These are phyloP conservation scores for Petrocephalus schoutedeni DNA, from an alignment of 2,797 vertebrate genomes.

Conservation along the genomic window DNA sequence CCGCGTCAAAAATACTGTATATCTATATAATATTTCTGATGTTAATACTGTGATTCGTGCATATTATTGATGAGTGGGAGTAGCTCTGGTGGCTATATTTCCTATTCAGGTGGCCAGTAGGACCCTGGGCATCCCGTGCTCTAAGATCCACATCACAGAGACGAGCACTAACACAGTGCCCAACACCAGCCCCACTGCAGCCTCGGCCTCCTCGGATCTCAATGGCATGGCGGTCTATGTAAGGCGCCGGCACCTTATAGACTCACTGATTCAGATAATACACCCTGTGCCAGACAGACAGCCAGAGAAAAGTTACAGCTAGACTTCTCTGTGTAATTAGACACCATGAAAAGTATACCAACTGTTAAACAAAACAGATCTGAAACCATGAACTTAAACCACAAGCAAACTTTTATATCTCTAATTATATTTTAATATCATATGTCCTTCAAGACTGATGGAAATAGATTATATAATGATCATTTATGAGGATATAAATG, in stretches of 20 bases:
- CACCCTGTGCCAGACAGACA: not conserved
- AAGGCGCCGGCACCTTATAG: constrained; percentile 34
- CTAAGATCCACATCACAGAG: constrained; percentile 85
- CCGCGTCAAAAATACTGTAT: not conserved
- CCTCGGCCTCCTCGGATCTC: constrained; percentile 82
- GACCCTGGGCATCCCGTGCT: constrained; percentile 69
- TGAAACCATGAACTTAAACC: not conserved
- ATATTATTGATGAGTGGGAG: not conserved
- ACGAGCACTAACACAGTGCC: constrained; percentile 89
- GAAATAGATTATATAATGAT: not conserved
- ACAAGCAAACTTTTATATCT: not conserved
- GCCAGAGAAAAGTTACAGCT: not conserved
- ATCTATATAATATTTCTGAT: not conserved
- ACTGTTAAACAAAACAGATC: not conserved
- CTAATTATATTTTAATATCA: not conserved
- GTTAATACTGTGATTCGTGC: not conserved
- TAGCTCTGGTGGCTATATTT: not conserved
- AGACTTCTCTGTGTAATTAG: not conserved
- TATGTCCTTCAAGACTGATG: not conserved
- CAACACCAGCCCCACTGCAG: constrained; percentile 85
- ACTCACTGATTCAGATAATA: not conserved
- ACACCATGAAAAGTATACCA: not conserved
- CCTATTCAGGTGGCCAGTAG: constrained; percentile 77
- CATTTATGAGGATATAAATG: not conserved
- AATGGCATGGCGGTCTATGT: constrained; percentile 83